These are phyloP conservation scores for Halisarca cf. caerulea DNA, from an alignment of 37 sponge, comb jelly and placozoan genomes.

Conservation along the genomic window DNA sequence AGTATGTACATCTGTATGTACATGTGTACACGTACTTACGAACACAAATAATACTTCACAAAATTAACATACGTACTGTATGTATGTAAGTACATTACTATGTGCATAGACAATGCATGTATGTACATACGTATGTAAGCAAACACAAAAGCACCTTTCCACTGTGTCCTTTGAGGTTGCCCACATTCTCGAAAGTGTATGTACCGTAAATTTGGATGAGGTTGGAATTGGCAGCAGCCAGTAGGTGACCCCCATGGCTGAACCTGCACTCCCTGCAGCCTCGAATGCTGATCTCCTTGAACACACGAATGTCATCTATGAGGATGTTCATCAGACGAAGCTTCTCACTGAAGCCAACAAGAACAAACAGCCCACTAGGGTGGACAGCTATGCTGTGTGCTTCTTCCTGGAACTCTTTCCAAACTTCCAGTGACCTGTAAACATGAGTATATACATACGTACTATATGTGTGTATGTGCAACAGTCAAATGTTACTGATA, in stretches of 20 bases:
- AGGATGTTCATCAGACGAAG: conserved; percentile 93
- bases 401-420: conserved; percentile 95
- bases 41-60: neutral
- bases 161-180: conserved; percentile 98
- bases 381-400: conserved; percentile 96
- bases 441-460: neutral
- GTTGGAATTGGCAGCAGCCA: conserved; percentile 94
- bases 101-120: neutral
- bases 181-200: conserved; percentile 90
- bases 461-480: neutral
- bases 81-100: conserved; percentile 17
- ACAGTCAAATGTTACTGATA: neutral
- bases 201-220: conserved; percentile 94
- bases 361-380: conserved; percentile 91
- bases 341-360: conserved; percentile 98
- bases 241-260: conserved; percentile 95
- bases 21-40: no score
- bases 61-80: neutral
- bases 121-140: no score
- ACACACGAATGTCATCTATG: conserved; percentile 89
- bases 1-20: no score
- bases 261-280: conserved; percentile 98
- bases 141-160: conserved; percentile 63
- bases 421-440: conserved; percentile 77
- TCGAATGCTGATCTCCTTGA: conserved; percentile 93